Evolutionary conservation across 1,140 invertebrate species (phyloP).

Genomic region (Gryllus bimaculatus): DNA sequence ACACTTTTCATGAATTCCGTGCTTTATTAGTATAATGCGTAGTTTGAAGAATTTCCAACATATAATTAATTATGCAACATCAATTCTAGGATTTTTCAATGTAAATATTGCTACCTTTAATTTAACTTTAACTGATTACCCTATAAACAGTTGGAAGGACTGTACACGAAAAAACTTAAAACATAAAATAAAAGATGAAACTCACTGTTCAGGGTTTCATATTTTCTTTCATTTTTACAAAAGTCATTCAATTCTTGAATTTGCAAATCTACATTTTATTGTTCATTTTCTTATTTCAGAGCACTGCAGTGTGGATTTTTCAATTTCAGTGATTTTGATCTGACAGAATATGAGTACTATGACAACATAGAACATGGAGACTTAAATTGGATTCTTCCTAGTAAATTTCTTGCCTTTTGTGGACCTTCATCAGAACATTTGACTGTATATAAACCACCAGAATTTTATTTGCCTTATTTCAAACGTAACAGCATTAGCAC

Average conservation of each 20-base stretch:
- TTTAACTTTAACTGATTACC: neutral
- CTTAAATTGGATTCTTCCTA: constrained; percentile 96
- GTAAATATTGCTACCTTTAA: neutral
- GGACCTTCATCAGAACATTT: constrained; percentile 51
- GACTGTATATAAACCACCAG: constrained; percentile 49
- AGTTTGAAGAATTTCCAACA: neutral
- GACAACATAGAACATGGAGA: constrained; percentile 97
- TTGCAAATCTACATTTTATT: neutral
- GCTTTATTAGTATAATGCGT: neutral
- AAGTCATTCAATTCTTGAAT: no score
- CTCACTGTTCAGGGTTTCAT: no score
- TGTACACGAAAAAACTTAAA: neutral
- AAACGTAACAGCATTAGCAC: constrained; percentile 82
- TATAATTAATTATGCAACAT: neutral
- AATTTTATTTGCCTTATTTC: constrained; percentile 94
- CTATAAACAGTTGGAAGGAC: neutral
- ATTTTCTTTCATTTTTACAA: no score
- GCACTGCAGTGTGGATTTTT: constrained; percentile 59
- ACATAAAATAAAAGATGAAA: no score
- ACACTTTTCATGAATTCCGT: neutral
- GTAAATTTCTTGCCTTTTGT: constrained; percentile 96
- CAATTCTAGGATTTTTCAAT: neutral
- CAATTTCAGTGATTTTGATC: constrained; percentile 89
- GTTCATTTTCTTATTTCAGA: constrained; percentile 13
- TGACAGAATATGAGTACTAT: constrained; percentile 90